Evolutionary conservation across 2,113 vertebrate genomes (phyloP).

Genomic region (Myodes glareolus): DNA sequence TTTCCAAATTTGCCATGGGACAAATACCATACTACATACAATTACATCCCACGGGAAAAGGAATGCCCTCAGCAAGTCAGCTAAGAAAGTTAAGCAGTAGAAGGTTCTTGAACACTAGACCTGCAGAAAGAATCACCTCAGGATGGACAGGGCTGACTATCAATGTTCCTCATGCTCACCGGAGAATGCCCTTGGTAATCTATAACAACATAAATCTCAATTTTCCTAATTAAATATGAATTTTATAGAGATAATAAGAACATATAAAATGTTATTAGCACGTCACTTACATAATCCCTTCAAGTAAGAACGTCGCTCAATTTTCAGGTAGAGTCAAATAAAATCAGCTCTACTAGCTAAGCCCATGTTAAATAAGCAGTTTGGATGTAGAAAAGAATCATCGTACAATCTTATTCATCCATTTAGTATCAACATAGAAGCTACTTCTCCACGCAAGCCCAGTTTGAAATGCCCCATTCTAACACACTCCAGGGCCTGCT

Average conservation of each 20-base stretch:
- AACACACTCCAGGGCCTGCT: not conserved
- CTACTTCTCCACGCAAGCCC: constrained; percentile 14
- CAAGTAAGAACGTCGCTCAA: constrained; percentile 3
- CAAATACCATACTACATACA: not conserved
- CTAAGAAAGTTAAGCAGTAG: not conserved
- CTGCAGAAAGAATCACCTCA: not conserved
- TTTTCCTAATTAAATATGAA: not conserved
- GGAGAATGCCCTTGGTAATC: not conserved
- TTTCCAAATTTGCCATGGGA: not conserved
- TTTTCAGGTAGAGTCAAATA: constrained; percentile 42
- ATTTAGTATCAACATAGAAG: not conserved
- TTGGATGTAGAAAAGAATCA: not conserved
- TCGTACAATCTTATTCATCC: not conserved
- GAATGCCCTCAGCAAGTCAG: not conserved
- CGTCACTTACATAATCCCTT: constrained; percentile 24
- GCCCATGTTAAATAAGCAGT: not conserved
- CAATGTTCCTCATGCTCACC: not conserved
- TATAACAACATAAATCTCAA: constrained; percentile 9
- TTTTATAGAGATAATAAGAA: constrained; percentile 43
- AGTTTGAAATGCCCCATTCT: constrained; percentile 1
- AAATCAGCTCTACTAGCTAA: not conserved
- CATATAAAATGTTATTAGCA: constrained; percentile 31
- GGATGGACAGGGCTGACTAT: not conserved
- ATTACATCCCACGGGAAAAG: not conserved
- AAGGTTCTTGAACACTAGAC: not conserved